phyloP scores from a whole-genome alignment of 2,888 invertebrate species.

The Theretra japonica region DNA sequence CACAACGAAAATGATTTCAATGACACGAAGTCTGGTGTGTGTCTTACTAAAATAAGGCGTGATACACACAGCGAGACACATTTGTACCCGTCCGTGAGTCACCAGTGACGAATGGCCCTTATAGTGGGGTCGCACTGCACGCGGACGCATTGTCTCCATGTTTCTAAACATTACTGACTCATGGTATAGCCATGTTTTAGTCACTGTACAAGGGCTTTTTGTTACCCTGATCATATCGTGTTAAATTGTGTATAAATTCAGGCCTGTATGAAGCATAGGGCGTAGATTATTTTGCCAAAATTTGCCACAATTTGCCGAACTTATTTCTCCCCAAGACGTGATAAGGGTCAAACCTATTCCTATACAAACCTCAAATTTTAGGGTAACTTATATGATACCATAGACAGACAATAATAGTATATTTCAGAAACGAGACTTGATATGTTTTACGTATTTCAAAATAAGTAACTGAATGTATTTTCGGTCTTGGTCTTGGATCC shows the following conservation, averaged over 20 bases:
- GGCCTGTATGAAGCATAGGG: neutral
- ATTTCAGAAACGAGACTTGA: no score
- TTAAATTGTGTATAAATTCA: neutral
- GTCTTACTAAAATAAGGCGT: constrained; percentile 39
- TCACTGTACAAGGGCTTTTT: constrained; percentile 26
- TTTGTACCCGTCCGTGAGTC: constrained; percentile 34
- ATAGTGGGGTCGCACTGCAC: constrained; percentile 32
- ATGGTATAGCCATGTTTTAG: neutral
- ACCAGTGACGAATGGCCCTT: constrained; percentile 41
- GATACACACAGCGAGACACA: constrained; percentile 34
- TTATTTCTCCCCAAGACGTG: no score
- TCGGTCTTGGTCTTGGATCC: no score
- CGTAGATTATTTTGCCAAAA: no score
- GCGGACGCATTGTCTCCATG: constrained; percentile 31
- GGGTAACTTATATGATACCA: no score
- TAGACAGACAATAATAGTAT: no score
- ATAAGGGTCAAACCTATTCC: no score
- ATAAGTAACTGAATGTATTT: no score
- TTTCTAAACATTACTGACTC: constrained; percentile 31
- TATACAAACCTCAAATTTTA: no score
- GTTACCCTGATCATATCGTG: constrained; percentile 8
- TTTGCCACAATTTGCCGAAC: no score
- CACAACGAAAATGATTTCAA: constrained; percentile 10
- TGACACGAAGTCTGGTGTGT: constrained; percentile 22
- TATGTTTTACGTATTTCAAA: no score